Percentiles rank a stretch among this genome's conserved stretches.
phyloP scores from a whole-genome alignment of 2,888 invertebrate genomes.

The Limenitis camilla region DNA sequence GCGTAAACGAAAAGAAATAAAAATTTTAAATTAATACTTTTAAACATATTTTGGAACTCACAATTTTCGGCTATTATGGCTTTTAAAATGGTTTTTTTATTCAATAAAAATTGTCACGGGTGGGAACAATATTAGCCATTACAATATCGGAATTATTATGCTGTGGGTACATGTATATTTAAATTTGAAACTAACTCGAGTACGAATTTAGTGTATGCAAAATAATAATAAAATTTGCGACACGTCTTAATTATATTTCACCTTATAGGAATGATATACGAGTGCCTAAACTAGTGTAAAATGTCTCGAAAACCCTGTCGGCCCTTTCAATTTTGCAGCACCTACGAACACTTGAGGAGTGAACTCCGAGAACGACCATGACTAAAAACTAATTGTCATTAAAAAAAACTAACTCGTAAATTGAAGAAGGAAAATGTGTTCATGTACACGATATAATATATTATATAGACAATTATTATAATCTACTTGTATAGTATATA shows the following conservation, averaged over 20 bases:
- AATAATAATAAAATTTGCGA: not conserved
- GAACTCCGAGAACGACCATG: too few species aligned
- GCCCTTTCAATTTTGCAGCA: conserved; percentile 55
- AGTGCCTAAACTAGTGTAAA: conserved; percentile 27
- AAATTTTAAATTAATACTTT: too few species aligned
- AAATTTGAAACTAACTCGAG: not conserved
- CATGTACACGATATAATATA: not conserved
- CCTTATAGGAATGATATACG: conserved; percentile 58
- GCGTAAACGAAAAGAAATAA: too few species aligned
- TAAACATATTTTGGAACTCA: too few species aligned
- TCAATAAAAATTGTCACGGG: too few species aligned
- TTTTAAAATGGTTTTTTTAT: too few species aligned
- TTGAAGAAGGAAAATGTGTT: not conserved
- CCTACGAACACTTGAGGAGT: conserved; percentile 54
- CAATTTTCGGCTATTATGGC: too few species aligned
- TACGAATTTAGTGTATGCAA: not conserved
- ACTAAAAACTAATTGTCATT: too few species aligned
- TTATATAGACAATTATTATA: conserved; percentile 3
- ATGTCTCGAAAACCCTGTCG: conserved; percentile 51
- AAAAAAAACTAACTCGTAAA: too few species aligned
- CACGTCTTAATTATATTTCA: conserved; percentile 19
- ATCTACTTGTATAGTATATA: not conserved
- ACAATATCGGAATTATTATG: too few species aligned
- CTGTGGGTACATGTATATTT: not conserved
- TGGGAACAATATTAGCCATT: too few species aligned